Base-by-base conservation (phyloP, 2,113 vertebrate genomes). In the Alces alces region DNA sequence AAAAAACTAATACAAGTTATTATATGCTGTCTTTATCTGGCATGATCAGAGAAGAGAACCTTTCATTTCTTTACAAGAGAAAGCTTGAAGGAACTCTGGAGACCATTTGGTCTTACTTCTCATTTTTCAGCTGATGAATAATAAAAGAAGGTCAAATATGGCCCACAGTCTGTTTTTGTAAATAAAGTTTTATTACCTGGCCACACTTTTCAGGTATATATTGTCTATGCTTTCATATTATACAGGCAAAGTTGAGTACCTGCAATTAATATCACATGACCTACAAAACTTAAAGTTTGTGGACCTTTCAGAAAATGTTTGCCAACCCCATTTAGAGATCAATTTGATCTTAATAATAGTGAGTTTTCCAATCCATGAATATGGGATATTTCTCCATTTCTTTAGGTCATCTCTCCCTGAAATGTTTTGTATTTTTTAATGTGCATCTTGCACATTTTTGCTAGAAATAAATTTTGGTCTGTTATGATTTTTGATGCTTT, bases 101-200 rank as follows among this genome's bases (percentile, higher is more conserved):
- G 19, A 84, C 5, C 17, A 60, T 55, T 23, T 86, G 33, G 13
- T 84, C 79, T 93, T 90, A 92, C 21, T 45, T 80, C 76, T 95
- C 33, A 80, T 73, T 95, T 95, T 96, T 89, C 39, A 76, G n/a
- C n/a, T 90, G n/a, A 79, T 76, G 16, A 25, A 11, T 73, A 12
- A 79, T n/a, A 91, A 78, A 89, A 73, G n/a, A 83, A 33, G 50
- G 54, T 66, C 45, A 94, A 60, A 87, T 89, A 33, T 55, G 66
- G 17, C 9, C 11, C 12, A 70, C 21, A 33, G n/a, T 15, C 21
- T 93, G 27, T 82, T 96, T 50, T 78, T 89, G 25, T 33, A 95
- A 90, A 96, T 93, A 95, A 96, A 96, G 57, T 73, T 97, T 96
- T 96, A 90, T 87, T 90, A 92, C 52, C 79, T 27, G 88, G 16